Conservation (phyloP, 1,140 invertebrate genomes). For the Eurosta solidaginis region DNA sequence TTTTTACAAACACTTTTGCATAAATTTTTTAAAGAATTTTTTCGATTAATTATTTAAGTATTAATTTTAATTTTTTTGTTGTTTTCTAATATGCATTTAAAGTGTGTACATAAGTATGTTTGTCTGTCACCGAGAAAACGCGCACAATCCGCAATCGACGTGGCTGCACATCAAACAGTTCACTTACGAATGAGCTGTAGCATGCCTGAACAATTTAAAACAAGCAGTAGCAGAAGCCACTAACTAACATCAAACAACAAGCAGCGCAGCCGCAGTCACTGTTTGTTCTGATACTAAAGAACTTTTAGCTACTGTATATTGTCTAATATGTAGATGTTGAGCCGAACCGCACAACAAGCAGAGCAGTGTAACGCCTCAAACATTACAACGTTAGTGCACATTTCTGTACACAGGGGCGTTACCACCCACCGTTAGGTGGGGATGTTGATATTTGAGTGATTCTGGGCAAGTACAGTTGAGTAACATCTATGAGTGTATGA, state of each 20-base stretch:
- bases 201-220: not conserved
- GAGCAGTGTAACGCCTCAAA: not conserved
- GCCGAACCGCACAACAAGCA: not conserved
- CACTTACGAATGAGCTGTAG: constrained; percentile 24
- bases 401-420: not conserved
- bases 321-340: not conserved
- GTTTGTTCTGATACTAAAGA: not conserved
- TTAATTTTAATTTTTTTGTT: not conserved
- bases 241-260: not conserved
- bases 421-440: not conserved
- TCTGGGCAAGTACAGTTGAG: not conserved
- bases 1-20: not conserved
- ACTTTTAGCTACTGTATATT: not conserved
- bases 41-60: not conserved
- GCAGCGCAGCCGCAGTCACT: not conserved
- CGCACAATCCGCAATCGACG: constrained; percentile 23
- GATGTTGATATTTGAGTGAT: not conserved
- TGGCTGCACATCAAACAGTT: constrained; percentile 14
- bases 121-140: not conserved
- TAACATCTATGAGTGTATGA: not conserved
- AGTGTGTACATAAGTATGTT: no score
- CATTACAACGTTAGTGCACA: not conserved
- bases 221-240: not conserved
- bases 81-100: not conserved
- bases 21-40: not conserved